A percentile compares a stretch with the other conserved stretches of the same genome.
Evolutionary conservation across 2,888 invertebrate genomes (phyloP).

Genomic region (Latrodectus hesperus): DNA sequence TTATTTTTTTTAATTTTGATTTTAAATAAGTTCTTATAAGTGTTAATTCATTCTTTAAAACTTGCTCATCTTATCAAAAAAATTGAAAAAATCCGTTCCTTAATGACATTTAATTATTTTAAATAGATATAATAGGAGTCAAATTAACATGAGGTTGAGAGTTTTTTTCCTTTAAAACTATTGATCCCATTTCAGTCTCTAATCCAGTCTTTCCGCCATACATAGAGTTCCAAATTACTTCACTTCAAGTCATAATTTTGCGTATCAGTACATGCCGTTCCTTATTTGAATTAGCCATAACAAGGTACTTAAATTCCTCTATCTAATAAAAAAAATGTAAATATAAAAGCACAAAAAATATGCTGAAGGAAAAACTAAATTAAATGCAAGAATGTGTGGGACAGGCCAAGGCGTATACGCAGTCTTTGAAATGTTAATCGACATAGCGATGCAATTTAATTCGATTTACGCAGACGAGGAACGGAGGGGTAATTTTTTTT

Average conservation of each 20-base stretch:
- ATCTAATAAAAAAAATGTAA: slow-evolving; percentile 32
- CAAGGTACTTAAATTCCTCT: slow-evolving; percentile 21
- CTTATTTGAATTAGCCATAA: slow-evolving; percentile 48
- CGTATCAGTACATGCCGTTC: slow-evolving; percentile 19
- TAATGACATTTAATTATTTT: not conserved
- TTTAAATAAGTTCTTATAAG: not conserved
- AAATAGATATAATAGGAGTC: not conserved
- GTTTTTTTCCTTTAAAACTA: slow-evolving; percentile 1
- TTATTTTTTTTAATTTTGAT: not conserved
- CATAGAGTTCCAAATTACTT: slow-evolving; percentile 6
- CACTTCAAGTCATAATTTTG: slow-evolving; percentile 15
- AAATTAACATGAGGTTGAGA: not conserved
- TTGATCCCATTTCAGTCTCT: slow-evolving; percentile 5
- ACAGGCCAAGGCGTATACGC: slow-evolving; percentile 12
- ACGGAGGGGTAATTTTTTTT: slow-evolving; percentile 55
- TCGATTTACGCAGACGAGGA: slow-evolving; percentile 54
- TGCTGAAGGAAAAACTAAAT: slow-evolving; percentile 64
- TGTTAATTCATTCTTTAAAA: not conserved
- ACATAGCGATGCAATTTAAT: slow-evolving; percentile 57
- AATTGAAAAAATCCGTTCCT: not conserved
- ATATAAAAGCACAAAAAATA: slow-evolving; percentile 25
- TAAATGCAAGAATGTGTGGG: slow-evolving; percentile 43
- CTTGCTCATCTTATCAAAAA: not conserved
- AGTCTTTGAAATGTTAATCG: slow-evolving; percentile 68
- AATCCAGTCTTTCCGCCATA: slow-evolving; percentile 51